Evolutionary conservation across 2,113 vertebrate genomes (phyloP).

Genomic region (Smithornis capensis): DNA sequence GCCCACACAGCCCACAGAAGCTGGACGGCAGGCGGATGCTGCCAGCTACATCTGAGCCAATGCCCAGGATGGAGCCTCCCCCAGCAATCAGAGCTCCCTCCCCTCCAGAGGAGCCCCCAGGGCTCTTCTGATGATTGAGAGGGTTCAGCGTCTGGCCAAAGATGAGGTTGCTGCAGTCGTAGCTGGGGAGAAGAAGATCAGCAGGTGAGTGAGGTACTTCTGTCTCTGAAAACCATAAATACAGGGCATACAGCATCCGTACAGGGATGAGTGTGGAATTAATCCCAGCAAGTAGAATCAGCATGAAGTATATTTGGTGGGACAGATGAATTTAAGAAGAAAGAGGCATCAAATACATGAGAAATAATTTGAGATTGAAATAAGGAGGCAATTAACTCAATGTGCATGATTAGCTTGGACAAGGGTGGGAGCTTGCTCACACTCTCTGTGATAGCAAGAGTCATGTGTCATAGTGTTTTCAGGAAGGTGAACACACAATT

Average conservation of each 20-base stretch:
- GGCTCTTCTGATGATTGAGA: constrained; percentile 39
- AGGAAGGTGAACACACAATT: background rate
- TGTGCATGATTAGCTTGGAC: background rate
- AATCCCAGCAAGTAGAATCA: background rate
- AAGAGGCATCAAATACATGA: background rate
- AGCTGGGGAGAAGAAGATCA: background rate
- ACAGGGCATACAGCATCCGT: rapidly evolving
- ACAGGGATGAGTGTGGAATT: background rate
- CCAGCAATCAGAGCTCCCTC: constrained; percentile 73
- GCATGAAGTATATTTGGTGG: background rate
- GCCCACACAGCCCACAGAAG: constrained; percentile 71
- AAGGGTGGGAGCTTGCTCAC: background rate
- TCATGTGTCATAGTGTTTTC: background rate
- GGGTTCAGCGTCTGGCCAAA: constrained; percentile 66
- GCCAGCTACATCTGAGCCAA: constrained; percentile 68
- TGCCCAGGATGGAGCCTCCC: constrained; percentile 75
- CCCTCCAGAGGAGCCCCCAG: constrained; percentile 74
- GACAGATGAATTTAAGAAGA: background rate
- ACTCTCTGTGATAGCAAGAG: background rate
- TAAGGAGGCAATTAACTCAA: background rate
- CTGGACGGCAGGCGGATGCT: constrained; percentile 70
- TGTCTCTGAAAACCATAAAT: background rate
- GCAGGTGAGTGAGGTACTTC: background rate
- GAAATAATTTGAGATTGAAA: background rate
- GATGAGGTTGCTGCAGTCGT: background rate